A percentile compares a stretch with the other conserved stretches of the same genome.
Conservation (phyloP, 2,113 vertebrate genomes). For the Eulemur macaco region DNA sequence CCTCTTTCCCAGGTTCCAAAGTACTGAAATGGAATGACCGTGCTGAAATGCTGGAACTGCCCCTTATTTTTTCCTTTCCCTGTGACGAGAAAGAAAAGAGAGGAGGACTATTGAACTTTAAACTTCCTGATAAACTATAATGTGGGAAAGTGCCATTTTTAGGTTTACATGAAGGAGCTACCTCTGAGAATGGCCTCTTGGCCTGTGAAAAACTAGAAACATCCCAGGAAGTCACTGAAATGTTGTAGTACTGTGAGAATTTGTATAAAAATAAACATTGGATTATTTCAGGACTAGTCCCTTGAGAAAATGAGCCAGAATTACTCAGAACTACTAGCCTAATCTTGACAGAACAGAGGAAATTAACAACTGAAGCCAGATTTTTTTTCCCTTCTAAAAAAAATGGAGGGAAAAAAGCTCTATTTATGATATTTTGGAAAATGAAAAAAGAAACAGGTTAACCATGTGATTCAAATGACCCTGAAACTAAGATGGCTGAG, state of each 20-base stretch:
- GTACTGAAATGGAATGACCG: constrained; percentile 49
- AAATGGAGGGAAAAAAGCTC: background rate
- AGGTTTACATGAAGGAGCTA: constrained; percentile 91
- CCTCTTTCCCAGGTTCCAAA: constrained; percentile 79
- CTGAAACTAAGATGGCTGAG: constrained; percentile 60
- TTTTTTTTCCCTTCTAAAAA: constrained; percentile 48
- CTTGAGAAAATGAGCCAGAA: constrained; percentile 85
- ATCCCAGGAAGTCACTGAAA: constrained; percentile 90
- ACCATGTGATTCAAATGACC: constrained; percentile 68
- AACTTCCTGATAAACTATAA: constrained; percentile 87
- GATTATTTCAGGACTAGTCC: constrained; percentile 88
- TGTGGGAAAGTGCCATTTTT: constrained; percentile 93
- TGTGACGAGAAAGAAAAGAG: constrained; percentile 76
- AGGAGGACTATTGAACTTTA: constrained; percentile 86
- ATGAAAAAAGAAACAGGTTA: constrained; percentile 76
- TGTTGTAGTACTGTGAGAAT: constrained; percentile 89
- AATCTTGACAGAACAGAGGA: constrained; percentile 88
- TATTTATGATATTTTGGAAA: constrained; percentile 76
- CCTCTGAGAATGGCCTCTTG: constrained; percentile 91
- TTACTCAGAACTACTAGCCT: constrained; percentile 83
- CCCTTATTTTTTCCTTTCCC: constrained; percentile 80
- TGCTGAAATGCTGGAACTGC: constrained; percentile 73
- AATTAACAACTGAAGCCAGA: constrained; percentile 84
- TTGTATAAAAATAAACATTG: constrained; percentile 92
- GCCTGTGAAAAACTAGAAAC: constrained; percentile 89